A percentile compares a stretch with the other conserved stretches of the same genome.
phyloP scores from a whole-genome alignment of 2,113 vertebrate genomes.

The Glaucomys volans region DNA sequence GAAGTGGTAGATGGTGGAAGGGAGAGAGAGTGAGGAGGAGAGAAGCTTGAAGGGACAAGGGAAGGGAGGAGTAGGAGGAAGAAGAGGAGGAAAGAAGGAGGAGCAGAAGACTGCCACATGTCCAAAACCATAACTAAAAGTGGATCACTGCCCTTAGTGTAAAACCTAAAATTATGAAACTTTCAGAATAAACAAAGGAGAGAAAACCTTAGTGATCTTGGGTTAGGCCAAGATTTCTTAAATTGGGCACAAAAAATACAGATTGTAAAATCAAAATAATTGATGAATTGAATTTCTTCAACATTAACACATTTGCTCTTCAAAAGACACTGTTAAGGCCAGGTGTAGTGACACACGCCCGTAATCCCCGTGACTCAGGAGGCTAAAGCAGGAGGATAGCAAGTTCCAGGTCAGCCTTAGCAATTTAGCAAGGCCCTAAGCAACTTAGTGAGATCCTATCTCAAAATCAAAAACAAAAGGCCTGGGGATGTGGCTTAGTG shows the following conservation, averaged over 20 bases:
- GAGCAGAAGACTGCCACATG: neutral
- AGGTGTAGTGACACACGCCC: too few relatives aligned
- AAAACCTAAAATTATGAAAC: constrained; percentile 3
- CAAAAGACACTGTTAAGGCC: neutral
- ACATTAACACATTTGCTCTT: constrained; percentile 33
- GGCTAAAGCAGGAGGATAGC: too few relatives aligned
- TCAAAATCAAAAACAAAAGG: too few relatives aligned
- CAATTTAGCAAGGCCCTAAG: too few relatives aligned
- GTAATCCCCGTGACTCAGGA: too few relatives aligned
- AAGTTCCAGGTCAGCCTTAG: too few relatives aligned
- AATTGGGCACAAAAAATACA: neutral
- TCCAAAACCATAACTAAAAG: neutral
- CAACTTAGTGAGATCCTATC: too few relatives aligned
- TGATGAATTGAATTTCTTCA: neutral
- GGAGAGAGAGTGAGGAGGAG: neutral
- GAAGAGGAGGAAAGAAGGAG: too few relatives aligned
- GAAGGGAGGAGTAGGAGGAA: too few relatives aligned
- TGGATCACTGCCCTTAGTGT: neutral
- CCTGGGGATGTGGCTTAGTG: neutral
- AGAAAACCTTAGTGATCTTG: neutral
- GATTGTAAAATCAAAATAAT: neutral
- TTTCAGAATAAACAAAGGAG: neutral
- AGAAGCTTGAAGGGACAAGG: neutral
- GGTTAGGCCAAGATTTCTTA: constrained; percentile 2
- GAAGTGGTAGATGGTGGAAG: neutral